Evolutionary conservation across 2,888 invertebrate species (phyloP), one percentile per base, ranked within the genome.

Genomic region (Lasioglossum oenotherae): DNA sequence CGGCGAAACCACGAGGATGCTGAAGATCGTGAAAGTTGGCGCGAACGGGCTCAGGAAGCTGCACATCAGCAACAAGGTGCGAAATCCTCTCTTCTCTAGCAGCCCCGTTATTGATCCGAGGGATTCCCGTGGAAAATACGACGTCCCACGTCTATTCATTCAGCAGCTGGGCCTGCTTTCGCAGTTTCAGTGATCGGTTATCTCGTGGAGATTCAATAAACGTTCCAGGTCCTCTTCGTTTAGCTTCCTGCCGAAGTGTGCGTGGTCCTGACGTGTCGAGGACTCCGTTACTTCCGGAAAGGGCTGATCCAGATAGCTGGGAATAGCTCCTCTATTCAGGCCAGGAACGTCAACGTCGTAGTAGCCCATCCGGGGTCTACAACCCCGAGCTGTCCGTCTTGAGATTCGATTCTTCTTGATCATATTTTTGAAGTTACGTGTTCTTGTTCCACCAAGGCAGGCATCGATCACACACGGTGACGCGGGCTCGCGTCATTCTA

Each of bases 1-100:
- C 75, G 87, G 86, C 8, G 23, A 53, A 53, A 23, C 2, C 69
- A 83, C 81, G 72, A 93, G 84, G 81, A 92, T 93, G 85, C 81
- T 91, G 75, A 92, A 91, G 80, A 82, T 91, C 64, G 85, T 91
- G 10, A 92, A 92, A 77, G 78, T 87, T 38, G 88, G 90, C 44
- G 80, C 81, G 41, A 91, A 89, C 67, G 86, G 88, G 73, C 85
- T 94, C 38, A 89, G 92, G 85, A 91, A 85, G 81, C 73, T 94
- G 67, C 93, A 93, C 79, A 89, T 91, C 14, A 91, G 88, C 74
- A 87, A 86, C 38, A 91, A 91, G 93, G 93, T 93, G 85, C 84
- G 85, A 14, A 44, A 67, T 31, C 31, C 14, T 19, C 6, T 35
- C 19, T 31, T 19, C 67, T 35, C 16, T 35, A 3, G 31, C 19